phyloP scores from a whole-genome alignment of 2,888 invertebrate genomes.

The Opisthograptis luteolata region DNA sequence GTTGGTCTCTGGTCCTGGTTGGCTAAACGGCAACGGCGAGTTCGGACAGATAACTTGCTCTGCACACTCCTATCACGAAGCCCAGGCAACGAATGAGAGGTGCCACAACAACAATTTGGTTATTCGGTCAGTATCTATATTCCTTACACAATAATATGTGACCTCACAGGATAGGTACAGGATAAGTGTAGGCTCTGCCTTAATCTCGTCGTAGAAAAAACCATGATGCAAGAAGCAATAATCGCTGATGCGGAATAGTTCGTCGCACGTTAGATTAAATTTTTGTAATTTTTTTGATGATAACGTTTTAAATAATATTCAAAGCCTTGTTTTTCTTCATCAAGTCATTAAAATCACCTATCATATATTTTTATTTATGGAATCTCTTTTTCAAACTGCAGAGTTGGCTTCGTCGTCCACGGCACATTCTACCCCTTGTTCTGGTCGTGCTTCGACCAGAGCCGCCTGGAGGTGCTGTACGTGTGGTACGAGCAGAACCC shows the following conservation, averaged over 20 bases:
- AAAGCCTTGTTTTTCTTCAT: too few species aligned
- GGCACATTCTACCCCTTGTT: constrained; percentile 74
- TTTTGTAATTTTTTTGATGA: too few species aligned
- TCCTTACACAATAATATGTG: too few species aligned
- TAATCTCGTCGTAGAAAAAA: too few species aligned
- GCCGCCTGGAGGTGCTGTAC: constrained; percentile 77
- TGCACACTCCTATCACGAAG: constrained; percentile 61
- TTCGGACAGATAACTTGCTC: constrained; percentile 74
- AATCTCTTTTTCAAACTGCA: constrained; percentile 43
- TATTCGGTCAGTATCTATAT: constrained; percentile 68
- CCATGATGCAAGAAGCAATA: too few species aligned
- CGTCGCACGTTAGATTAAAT: too few species aligned
- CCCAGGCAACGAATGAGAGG: constrained; percentile 63
- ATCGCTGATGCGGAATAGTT: too few species aligned
- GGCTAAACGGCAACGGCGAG: constrained; percentile 60
- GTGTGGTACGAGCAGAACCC: constrained; percentile 76
- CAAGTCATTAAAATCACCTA: too few species aligned
- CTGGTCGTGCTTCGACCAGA: constrained; percentile 82
- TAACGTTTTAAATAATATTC: too few species aligned
- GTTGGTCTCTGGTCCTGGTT: constrained; percentile 60
- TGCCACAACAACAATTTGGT: constrained; percentile 73
- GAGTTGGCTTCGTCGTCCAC: constrained; percentile 80
- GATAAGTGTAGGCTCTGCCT: too few species aligned
- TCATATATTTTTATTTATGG: too few species aligned
- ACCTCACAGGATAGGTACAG: too few species aligned